phyloP scores from a whole-genome alignment of 2,113 vertebrate species.

The Chelonoidis abingdonii region DNA sequence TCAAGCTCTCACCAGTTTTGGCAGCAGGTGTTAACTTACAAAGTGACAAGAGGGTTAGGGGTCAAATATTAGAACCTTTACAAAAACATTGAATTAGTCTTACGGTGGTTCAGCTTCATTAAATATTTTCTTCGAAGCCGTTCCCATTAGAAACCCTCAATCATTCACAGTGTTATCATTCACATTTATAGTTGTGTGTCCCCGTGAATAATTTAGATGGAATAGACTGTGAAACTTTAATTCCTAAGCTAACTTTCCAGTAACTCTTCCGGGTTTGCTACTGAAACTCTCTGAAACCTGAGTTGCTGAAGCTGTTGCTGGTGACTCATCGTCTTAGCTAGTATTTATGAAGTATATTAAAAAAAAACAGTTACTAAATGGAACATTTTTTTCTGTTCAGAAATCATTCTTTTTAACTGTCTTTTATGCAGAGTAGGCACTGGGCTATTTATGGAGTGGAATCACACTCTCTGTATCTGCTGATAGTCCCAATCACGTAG shows the following conservation, averaged over 20 bases:
- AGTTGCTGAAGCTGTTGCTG: not conserved
- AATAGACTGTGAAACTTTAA: slow-evolving; percentile 46
- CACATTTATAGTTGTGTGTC: not conserved
- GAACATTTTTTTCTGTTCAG: not conserved
- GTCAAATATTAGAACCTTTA: not conserved
- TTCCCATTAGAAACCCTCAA: slow-evolving; percentile 33
- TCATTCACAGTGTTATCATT: slow-evolving; percentile 51
- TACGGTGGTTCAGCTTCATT: not conserved
- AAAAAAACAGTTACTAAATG: slow-evolving; percentile 24
- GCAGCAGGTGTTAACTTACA: slow-evolving; percentile 12
- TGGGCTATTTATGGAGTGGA: not conserved
- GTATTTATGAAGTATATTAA: slow-evolving; percentile 3
- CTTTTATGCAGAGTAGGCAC: not conserved
- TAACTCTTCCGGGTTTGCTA: not conserved
- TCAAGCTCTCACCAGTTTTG: slow-evolving; percentile 28
- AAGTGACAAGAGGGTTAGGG: slow-evolving; percentile 22
- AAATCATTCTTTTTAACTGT: not conserved
- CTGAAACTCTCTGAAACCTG: slow-evolving; percentile 15
- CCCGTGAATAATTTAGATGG: slow-evolving; percentile 49
- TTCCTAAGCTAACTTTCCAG: slow-evolving; percentile 23
- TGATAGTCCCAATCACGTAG: not conserved
- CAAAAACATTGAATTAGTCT: slow-evolving; percentile 49
- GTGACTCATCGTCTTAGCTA: slow-evolving; percentile 10
- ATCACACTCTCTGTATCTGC: not conserved
- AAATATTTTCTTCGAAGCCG: slow-evolving; percentile 8